Conservation (phyloP, 2,797 vertebrate genomes). For the Enteromius argenteus region DNA sequence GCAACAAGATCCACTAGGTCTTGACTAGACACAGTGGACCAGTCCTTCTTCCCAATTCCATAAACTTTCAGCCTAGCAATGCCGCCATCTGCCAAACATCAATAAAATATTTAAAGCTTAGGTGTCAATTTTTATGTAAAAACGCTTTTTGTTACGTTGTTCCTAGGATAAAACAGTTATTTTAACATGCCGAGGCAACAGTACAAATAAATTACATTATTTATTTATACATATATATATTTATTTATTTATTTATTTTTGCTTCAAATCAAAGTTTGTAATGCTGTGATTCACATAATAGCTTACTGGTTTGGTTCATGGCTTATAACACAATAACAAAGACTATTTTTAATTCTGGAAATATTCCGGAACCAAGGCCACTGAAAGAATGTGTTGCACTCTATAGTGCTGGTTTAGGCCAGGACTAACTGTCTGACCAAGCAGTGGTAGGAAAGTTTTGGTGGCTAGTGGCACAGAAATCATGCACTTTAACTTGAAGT, state of each 20-base stretch:
- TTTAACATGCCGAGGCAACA: neutral
- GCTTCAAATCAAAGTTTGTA: no score
- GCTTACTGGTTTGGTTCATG: no score
- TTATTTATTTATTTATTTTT: no score
- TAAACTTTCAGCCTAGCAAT: conserved; percentile 83
- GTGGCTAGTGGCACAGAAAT: neutral
- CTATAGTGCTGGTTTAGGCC: neutral
- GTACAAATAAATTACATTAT: no score
- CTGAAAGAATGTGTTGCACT: neutral
- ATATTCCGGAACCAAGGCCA: no score
- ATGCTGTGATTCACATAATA: no score
- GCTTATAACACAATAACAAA: no score
- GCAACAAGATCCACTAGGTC: conserved; percentile 80
- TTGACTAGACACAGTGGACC: conserved; percentile 69
- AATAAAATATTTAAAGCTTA: neutral
- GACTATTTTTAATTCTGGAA: no score
- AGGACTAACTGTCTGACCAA: neutral
- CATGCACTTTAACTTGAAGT: neutral
- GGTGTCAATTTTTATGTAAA: neutral
- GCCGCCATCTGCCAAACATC: conserved; percentile 81
- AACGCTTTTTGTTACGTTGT: neutral
- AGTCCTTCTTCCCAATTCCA: conserved; percentile 83
- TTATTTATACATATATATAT: no score
- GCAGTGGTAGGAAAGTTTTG: neutral
- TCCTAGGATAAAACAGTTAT: neutral